Conservation (phyloP, 2,797 vertebrate species). For the Euphonia xanthogaster region DNA sequence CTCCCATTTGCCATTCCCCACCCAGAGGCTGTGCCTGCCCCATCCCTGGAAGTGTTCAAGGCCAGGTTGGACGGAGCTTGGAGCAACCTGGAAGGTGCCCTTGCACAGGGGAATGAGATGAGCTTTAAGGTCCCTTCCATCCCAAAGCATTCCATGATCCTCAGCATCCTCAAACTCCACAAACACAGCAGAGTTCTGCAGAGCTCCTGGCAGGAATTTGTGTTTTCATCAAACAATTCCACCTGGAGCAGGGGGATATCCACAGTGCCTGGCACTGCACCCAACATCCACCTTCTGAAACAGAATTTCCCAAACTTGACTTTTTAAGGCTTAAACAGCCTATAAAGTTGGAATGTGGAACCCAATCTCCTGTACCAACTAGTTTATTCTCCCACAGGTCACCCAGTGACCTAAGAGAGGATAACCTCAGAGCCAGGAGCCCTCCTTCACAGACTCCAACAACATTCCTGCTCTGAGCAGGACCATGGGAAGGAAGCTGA, state of each 20-base stretch:
- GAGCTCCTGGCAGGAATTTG: neutral
- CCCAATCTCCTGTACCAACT: too few species aligned
- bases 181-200: neutral
- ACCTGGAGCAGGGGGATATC: fast-evolving
- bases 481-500: neutral
- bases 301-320: neutral
- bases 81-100: neutral
- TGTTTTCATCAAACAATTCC: too few species aligned
- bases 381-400: fast-evolving
- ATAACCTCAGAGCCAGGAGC: neutral
- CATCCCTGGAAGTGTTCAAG: neutral
- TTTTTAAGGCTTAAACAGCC: neutral
- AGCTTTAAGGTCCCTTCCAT: neutral
- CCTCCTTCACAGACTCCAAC: fast-evolving
- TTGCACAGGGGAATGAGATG: too few species aligned
- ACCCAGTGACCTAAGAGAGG: neutral
- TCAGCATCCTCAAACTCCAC: neutral
- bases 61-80: neutral
- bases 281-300: fast-evolving
- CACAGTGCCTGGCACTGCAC: too few species aligned
- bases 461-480: fast-evolving
- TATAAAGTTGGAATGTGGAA: fast-evolving
- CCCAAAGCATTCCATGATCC: neutral
- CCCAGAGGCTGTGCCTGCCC: neutral
- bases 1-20: neutral